phyloP scores from a whole-genome alignment of 2,113 vertebrate genomes.

The Ceratotherium simum region DNA sequence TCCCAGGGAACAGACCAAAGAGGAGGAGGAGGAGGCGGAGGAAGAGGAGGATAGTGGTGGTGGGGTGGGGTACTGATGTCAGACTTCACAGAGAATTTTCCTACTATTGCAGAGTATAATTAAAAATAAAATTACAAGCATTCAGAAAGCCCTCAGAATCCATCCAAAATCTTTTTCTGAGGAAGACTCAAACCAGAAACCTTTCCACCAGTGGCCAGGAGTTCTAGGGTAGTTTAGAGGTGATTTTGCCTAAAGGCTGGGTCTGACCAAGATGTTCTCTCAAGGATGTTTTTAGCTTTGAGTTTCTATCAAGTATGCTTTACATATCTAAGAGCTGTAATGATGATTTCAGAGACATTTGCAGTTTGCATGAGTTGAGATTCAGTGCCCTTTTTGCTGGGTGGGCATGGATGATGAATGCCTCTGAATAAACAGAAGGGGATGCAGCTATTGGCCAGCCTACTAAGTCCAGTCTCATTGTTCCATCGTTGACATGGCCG shows the following conservation, averaged over 20 bases:
- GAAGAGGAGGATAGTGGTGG: background rate
- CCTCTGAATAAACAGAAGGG: background rate
- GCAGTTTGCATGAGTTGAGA: background rate
- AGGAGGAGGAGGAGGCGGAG: background rate
- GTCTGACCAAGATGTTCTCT: background rate
- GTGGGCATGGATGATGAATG: background rate
- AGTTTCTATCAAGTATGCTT: background rate
- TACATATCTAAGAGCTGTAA: background rate
- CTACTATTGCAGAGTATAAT: background rate
- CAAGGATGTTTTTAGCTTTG: background rate
- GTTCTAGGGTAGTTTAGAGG: background rate
- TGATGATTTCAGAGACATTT: background rate
- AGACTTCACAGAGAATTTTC: background rate
- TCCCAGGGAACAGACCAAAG: background rate
- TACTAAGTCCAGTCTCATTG: background rate
- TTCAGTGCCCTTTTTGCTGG: background rate
- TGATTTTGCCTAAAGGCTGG: background rate
- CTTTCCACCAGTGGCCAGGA: background rate
- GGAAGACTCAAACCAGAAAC: background rate
- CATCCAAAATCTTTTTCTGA: background rate
- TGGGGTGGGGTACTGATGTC: background rate
- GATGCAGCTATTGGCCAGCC: background rate
- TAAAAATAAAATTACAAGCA: background rate
- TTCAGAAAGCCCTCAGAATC: background rate
- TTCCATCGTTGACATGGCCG: accelerated